These are phyloP conservation scores for Ditylenchus dipsaci DNA, from an alignment of 1,140 invertebrate species.

Conservation along the genomic window DNA sequence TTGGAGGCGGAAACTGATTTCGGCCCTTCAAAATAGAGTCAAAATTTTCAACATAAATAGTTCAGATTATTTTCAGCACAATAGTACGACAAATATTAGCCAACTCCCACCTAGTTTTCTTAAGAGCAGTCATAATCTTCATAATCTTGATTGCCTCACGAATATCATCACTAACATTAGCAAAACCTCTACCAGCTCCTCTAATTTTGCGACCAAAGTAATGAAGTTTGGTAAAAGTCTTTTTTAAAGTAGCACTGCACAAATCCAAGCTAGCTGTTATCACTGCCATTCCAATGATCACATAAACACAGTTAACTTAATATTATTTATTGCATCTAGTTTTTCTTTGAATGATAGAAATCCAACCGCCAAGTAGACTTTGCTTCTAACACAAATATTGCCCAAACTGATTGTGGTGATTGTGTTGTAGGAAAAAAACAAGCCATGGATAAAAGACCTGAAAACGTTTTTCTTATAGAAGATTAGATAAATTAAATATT, in stretches of 20 bases:
- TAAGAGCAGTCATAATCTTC: slow-evolving; percentile 57
- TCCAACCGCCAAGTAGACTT: slow-evolving; percentile 42
- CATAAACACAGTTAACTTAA: slow-evolving; percentile 40
- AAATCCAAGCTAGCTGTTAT: slow-evolving; percentile 56
- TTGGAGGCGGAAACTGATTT: too few relatives aligned
- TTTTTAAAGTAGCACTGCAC: slow-evolving; percentile 52
- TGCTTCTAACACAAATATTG: slow-evolving; percentile 52
- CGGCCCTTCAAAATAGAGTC: too few relatives aligned
- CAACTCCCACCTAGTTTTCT: slow-evolving; percentile 56
- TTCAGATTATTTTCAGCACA: too few relatives aligned
- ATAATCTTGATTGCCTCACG: slow-evolving; percentile 57
- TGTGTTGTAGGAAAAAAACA: slow-evolving; percentile 58
- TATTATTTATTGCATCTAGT: too few relatives aligned
- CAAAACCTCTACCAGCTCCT: slow-evolving; percentile 44
- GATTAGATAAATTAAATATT: slow-evolving; percentile 6
- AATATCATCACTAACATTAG: slow-evolving; percentile 55
- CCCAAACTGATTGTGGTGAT: slow-evolving; percentile 56
- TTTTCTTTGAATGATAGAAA: too few relatives aligned
- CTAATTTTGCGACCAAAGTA: slow-evolving; percentile 58
- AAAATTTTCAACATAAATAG: background rate
- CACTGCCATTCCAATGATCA: slow-evolving; percentile 57
- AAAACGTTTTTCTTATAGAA: slow-evolving; percentile 12
- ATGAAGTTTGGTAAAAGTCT: slow-evolving; percentile 57
- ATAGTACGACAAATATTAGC: too few relatives aligned
- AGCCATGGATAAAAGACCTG: slow-evolving; percentile 56